A percentile compares a stretch with the other conserved stretches of the same genome.
phyloP scores from a whole-genome alignment of 1,140 invertebrate species.

The Monomorium pharaonis region DNA sequence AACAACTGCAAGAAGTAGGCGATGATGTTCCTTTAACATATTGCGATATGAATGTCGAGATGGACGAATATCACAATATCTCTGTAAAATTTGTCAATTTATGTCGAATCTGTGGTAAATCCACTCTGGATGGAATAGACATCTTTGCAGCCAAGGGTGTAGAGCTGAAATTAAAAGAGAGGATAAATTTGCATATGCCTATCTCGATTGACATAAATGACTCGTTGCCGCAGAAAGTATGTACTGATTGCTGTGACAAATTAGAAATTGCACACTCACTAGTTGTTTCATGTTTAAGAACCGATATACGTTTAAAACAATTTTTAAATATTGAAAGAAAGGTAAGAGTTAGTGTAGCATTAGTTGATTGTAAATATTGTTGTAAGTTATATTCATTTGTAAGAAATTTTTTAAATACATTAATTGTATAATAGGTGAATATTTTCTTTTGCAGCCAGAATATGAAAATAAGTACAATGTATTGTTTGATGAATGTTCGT shows the following conservation, averaged over 20 bases:
- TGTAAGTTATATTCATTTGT: conserved; percentile 13
- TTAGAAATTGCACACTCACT: conserved; percentile 75
- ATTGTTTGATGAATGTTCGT: conserved; percentile 62
- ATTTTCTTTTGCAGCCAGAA: conserved; percentile 65
- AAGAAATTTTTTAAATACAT: conserved; percentile 32
- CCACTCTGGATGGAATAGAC: conserved; percentile 66
- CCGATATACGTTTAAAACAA: conserved; percentile 75
- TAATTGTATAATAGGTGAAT: background rate
- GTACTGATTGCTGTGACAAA: conserved; percentile 75
- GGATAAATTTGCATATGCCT: conserved; percentile 76
- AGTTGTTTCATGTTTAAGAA: conserved; percentile 70
- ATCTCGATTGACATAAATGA: conserved; percentile 70
- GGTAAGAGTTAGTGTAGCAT: conserved; percentile 58
- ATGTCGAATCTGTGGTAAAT: conserved; percentile 72
- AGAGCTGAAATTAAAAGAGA: conserved; percentile 72
- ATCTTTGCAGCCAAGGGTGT: conserved; percentile 70
- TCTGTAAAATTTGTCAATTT: conserved; percentile 59
- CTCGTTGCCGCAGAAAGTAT: conserved; percentile 74
- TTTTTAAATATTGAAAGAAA: conserved; percentile 73
- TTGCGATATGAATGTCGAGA: conserved; percentile 55
- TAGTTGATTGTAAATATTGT: conserved; percentile 6
- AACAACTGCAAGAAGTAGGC: conserved; percentile 12
- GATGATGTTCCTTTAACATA: conserved; percentile 43
- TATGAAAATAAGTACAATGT: conserved; percentile 72
- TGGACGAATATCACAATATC: conserved; percentile 55